These are phyloP conservation scores for Oligia strigilis DNA, from an alignment of 2,888 invertebrate genomes.

Conservation along the genomic window DNA sequence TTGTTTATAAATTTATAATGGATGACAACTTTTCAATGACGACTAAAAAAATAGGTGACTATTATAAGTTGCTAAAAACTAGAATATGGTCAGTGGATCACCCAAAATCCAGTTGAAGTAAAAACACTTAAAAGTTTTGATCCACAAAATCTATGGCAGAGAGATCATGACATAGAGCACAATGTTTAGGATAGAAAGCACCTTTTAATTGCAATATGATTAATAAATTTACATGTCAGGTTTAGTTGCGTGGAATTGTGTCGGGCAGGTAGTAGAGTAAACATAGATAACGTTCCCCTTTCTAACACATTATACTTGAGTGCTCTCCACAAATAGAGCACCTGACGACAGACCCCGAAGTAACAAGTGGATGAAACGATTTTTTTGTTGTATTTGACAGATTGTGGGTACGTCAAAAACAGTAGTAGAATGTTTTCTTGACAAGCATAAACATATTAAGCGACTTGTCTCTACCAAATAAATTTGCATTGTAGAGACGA, in stretches of 20 bases:
- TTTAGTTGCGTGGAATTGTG: slow-evolving; percentile 41
- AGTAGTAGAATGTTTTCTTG: background rate
- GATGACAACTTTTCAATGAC: slow-evolving; percentile 12
- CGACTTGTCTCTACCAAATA: background rate
- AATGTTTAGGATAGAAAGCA: background rate
- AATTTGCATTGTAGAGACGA: background rate
- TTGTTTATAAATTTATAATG: slow-evolving; percentile 18
- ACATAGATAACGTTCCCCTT: slow-evolving; percentile 70
- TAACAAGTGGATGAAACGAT: slow-evolving; percentile 56
- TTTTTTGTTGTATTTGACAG: slow-evolving; percentile 11
- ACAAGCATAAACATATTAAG: background rate
- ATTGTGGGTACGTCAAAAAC: slow-evolving; percentile 6
- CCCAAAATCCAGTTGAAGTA: slow-evolving; percentile 1
- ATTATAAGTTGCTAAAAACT: slow-evolving; percentile 3
- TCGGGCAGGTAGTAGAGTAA: slow-evolving; percentile 74
- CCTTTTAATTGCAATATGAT: slow-evolving; percentile 23
- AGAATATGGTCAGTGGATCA: slow-evolving; percentile 21
- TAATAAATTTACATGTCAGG: slow-evolving; percentile 34
- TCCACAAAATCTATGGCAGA: background rate
- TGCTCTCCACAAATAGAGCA: slow-evolving; percentile 70
- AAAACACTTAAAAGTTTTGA: slow-evolving; percentile 11
- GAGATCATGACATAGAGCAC: background rate
- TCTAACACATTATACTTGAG: slow-evolving; percentile 72
- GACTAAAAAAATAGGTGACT: slow-evolving; percentile 16
- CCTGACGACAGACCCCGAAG: slow-evolving; percentile 59